Base-by-base conservation (phyloP, 2,113 vertebrate genomes). In the Thymallus thymallus region DNA sequence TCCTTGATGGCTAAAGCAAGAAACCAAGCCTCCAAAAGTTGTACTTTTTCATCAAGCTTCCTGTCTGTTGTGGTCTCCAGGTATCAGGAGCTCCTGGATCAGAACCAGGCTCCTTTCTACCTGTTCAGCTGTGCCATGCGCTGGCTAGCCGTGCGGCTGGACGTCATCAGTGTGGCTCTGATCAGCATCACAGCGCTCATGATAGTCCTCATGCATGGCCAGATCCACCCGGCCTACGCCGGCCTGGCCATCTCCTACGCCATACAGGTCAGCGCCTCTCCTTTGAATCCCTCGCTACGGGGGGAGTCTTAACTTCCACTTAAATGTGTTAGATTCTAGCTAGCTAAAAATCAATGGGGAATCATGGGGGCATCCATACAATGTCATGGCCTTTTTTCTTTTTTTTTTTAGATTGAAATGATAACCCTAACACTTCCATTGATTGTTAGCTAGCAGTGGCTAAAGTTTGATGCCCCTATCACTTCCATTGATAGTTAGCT, bases 111-210 rank as follows among this genome's bases (percentile, higher is more conserved):
- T 0, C 94, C 95, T 0, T 94, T 96, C 86, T 98, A 94, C 89
- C 80, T 97, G 67, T 98, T 97, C 88, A 97, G 91, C 65, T 98
- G 96, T 9, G 96, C 96, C 0, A 96, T 95, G 96, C 94, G 96
- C 67, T 98, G 96, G 96, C 90, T 98, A 66, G 96, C 95, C 0
- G 94, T 98, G 65, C 92, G 96, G 13, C 88, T 98, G 81, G 96
- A 98, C 24, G 75, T 96, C 5, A 96, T 98, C 90, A 98, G 96
- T 79, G 95, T 96, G 0, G 93, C 94, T 73, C 92, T 98, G 69
- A 96, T 97, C 80, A 95, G 94, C 75, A 94, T 94, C 79, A 96
- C 96, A 0, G 95, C 93, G 46, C 88, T 97, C 64, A 96, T 97
- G 95, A 95, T 97, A 12, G 94, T 98, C 13, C 83, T 97, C 69